phyloP scores from a whole-genome alignment of 2,888 invertebrate genomes.

The Rhyacophila evoluta region DNA sequence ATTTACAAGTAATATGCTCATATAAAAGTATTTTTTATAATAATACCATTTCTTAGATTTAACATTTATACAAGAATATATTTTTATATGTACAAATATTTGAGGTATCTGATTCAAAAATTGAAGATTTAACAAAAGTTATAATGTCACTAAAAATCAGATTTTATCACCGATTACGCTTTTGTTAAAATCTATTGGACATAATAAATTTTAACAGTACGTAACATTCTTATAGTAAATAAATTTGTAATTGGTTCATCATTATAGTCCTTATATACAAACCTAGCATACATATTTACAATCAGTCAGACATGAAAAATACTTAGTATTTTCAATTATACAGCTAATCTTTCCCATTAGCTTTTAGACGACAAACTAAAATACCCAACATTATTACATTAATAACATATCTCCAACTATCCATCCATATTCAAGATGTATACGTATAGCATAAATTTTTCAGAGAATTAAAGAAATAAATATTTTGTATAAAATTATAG shows the following conservation, averaged over 20 bases:
- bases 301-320: conserved; percentile 36
- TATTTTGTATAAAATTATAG: conserved; percentile 41
- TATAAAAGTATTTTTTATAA: neutral
- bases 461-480: conserved; percentile 41
- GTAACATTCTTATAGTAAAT: neutral
- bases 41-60: neutral
- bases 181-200: no score
- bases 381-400: neutral
- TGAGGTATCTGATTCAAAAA: neutral
- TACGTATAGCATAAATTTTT: no score
- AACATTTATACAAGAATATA: neutral
- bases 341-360: neutral
- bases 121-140: no score
- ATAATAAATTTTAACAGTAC: neutral
- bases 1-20: neutral
- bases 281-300: conserved; percentile 34
- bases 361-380: neutral
- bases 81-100: no score
- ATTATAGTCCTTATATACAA: conserved; percentile 27
- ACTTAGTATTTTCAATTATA: conserved; percentile 29
- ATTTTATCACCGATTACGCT: no score
- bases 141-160: no score
- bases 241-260: neutral
- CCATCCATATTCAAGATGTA: no score
- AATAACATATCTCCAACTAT: no score